Evolutionary conservation across 1,140 invertebrate genomes (phyloP).

Genomic region (Theocolax elegans): DNA sequence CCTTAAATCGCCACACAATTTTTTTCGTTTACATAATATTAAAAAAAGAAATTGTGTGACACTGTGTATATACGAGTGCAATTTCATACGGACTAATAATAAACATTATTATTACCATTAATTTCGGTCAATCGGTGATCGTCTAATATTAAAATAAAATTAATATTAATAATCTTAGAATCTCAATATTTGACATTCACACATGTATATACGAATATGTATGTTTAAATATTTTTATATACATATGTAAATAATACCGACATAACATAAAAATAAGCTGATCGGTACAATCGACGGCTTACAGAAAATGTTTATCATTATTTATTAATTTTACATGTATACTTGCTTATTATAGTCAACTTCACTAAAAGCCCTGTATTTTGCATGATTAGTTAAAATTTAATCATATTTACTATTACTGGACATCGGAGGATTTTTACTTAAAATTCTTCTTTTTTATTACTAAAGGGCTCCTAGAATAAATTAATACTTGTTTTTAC

Average conservation of each 20-base stretch:
- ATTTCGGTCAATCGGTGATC: neutral
- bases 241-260: slow-evolving; percentile 53
- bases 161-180: slow-evolving; percentile 43
- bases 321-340: slow-evolving; percentile 40
- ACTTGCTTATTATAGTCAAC: slow-evolving; percentile 54
- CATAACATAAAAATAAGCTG: slow-evolving; percentile 59
- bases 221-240: slow-evolving; percentile 46
- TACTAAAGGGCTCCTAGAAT: slow-evolving; percentile 22
- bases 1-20: too few species aligned
- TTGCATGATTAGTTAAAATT: slow-evolving; percentile 45
- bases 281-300: slow-evolving; percentile 35
- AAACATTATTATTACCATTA: slow-evolving; percentile 1
- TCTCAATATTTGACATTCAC: too few species aligned
- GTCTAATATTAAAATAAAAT: slow-evolving; percentile 39
- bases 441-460: slow-evolving; percentile 39
- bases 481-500: slow-evolving; percentile 28
- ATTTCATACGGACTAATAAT: too few species aligned
- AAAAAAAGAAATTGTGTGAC: too few species aligned
- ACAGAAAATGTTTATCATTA: slow-evolving; percentile 9
- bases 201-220: too few species aligned
- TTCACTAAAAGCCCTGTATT: slow-evolving; percentile 53
- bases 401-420: slow-evolving; percentile 45
- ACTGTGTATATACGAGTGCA: too few species aligned
- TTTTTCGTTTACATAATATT: too few species aligned
- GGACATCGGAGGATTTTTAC: too few species aligned